Base-by-base conservation (phyloP, 2,888 invertebrate genomes). In the Clistopyga incitator region DNA sequence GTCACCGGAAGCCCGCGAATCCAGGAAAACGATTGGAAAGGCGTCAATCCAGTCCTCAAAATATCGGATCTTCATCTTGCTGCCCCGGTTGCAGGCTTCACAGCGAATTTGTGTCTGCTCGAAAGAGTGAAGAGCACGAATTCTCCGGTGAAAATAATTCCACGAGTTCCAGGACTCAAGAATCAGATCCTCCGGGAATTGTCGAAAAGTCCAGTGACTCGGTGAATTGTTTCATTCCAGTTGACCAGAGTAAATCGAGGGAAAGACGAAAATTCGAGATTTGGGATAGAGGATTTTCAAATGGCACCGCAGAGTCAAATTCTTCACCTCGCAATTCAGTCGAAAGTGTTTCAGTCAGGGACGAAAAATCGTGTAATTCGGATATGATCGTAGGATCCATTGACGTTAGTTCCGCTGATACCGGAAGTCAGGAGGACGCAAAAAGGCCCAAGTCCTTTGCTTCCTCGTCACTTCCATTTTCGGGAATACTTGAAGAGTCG, bases 41-140 rank as follows among this genome's bases (percentile, higher is more conserved):
- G 77, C 67, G 59, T 11, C 54, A 38, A 23, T 72, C 79, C 2
- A 72, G 54, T 20, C 72, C 61, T 13, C 79, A 59, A 1, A 42
- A 64, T 20, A 56, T 59, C 29, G 77, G 45, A n/a, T 67, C 71
- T 23, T 67, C 64, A 0, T 45, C 6, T 13, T 42, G 50, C 2
- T 42, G 50, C 2, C 18, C n/a, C 42, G 20, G 8, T 47, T 59
- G 72, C 72, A 47, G 47, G 15, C 15, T 47, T 2, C 29, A 13
- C 4, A 47, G 18, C 15, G 15, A 20, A 0, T 11, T 38, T 8
- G 18, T 4, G 6, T 56, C 29, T 47, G 3, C 59, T 59, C 45
- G 11, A 45, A 45, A 11, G 18, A 29, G 10, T 29, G 34, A 3
- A 52, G 50, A n/a, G 3, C 1, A 1, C 15, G 25, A 20, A 20